Evolutionary conservation across 1,140 invertebrate species (phyloP), one percentile per base, ranked within the genome.

Genomic region (Scaptomyza graminum): DNA sequence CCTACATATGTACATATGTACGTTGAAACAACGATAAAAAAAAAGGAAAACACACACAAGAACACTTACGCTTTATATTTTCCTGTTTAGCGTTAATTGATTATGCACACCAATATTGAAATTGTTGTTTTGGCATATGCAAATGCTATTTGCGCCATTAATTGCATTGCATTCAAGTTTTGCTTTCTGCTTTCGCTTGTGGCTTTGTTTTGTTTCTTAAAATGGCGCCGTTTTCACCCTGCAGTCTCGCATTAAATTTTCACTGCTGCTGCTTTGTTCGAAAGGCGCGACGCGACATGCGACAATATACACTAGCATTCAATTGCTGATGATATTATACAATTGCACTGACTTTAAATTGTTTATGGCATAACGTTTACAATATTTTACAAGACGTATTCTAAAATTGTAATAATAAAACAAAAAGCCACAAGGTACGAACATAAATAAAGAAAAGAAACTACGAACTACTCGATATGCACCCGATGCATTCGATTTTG

Each of bases 191-290:
- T 59, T 74, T 78, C 61, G 67, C 75, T 68, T 62, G 64, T 85
- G 63, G 80, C 83, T 85, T 69, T 84, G 83, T 78, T 80, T 77
- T 87, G 82, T 64, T 88, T 89, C 83, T 85, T 89, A 90, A 90
- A 90, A 90, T 90, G 89, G 89, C 89, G 89, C 89, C 89, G 89
- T 90, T 90, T 90, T 88, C 81, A 82, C 75, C 61, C 60, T 44
- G 70, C 70, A 73, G 70, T 68, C 64, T 67, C 56, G 70, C 66
- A 49, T 75, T 64, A 57, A 75, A 71, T 80, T 79, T 76, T 76
- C 73, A 74, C 81, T 76, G 64, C 77, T 69, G 63, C 69, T 68
- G 52, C 70, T 82, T 85, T 88, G 79, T 82, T 75, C 65, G 76
- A 79, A 78, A 75, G 69, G 70, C 77, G 68, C 79, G 60, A 63